phyloP scores from a whole-genome alignment of 2,888 invertebrate genomes.

The Drosophila robusta region DNA sequence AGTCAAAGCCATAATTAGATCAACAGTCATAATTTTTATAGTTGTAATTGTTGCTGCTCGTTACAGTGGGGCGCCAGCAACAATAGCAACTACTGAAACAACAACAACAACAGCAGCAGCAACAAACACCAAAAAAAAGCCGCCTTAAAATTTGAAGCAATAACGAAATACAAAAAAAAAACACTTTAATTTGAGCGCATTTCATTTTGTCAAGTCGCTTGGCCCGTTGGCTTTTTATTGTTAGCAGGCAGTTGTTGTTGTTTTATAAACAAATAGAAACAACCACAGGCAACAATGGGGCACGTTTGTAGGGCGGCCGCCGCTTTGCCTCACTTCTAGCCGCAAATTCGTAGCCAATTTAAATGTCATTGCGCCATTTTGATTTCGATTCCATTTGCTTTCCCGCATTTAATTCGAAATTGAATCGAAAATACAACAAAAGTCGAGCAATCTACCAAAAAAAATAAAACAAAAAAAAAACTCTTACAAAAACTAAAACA shows the following conservation, averaged over 20 bases:
- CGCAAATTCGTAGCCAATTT: conserved; percentile 71
- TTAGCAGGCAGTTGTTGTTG: conserved; percentile 25
- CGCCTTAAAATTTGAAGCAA: conserved; percentile 56
- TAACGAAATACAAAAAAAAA: conserved; percentile 36
- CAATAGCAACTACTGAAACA: conserved; percentile 32
- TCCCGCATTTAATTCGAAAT: conserved; percentile 54
- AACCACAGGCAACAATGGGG: conserved; percentile 48
- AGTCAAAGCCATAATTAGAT: conserved; percentile 73
- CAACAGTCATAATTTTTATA: conserved; percentile 77
- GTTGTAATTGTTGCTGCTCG: conserved; percentile 50
- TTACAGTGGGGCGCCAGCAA: conserved; percentile 57
- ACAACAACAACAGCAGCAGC: conserved; percentile 24
- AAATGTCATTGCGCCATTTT: conserved; percentile 80
- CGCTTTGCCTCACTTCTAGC: conserved; percentile 45
- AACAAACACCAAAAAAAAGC: conserved; percentile 38
- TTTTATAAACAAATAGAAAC: conserved; percentile 32
- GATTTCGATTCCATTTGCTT: conserved; percentile 59
- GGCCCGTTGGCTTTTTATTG: conserved; percentile 46
- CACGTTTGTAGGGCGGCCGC: conserved; percentile 64
- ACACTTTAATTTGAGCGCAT: conserved; percentile 73
- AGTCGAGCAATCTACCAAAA: conserved; percentile 10
- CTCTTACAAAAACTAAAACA: conserved; percentile 4
- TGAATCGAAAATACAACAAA: conserved; percentile 34
- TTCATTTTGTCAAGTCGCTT: conserved; percentile 72
- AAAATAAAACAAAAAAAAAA: conserved; percentile 9